phyloP scores from a whole-genome alignment of 2,113 vertebrate species.

The Gobio gobio region DNA sequence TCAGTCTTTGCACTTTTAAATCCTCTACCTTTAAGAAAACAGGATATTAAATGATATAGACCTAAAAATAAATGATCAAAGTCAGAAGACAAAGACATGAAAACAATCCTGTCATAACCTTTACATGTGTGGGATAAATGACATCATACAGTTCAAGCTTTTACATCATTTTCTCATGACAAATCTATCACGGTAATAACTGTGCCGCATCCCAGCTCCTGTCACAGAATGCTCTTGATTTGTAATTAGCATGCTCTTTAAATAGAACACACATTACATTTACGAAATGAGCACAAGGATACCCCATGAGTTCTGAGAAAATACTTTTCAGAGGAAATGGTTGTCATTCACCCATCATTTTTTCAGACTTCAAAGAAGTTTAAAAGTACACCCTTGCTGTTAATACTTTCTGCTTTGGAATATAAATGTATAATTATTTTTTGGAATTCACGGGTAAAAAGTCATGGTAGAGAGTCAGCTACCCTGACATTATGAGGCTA shows the following conservation, averaged over 20 bases:
- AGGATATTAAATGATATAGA: neutral
- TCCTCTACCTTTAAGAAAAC: neutral
- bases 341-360: neutral
- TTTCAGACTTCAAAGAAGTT: neutral
- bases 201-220: neutral
- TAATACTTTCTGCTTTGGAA: neutral
- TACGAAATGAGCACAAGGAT: neutral
- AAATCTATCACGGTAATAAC: neutral
- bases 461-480: slow-evolving; percentile 40
- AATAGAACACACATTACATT: slow-evolving; percentile 7
- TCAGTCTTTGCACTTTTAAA: neutral
- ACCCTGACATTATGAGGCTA: slow-evolving; percentile 65
- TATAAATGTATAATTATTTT: neutral
- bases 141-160: neutral
- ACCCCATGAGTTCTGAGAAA: neutral
- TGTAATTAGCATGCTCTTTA: slow-evolving; percentile 23
- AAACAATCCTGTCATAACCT: slow-evolving; percentile 3
- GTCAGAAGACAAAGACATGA: neutral
- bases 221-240: slow-evolving; percentile 19
- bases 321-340: neutral
- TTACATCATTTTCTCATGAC: neutral
- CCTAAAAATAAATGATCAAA: slow-evolving; percentile 1
- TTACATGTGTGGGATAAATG: neutral
- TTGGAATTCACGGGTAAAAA: slow-evolving; percentile 32
- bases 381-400: neutral